Conservation (phyloP, 2,888 invertebrate genomes). For the Tineola bisselliella region DNA sequence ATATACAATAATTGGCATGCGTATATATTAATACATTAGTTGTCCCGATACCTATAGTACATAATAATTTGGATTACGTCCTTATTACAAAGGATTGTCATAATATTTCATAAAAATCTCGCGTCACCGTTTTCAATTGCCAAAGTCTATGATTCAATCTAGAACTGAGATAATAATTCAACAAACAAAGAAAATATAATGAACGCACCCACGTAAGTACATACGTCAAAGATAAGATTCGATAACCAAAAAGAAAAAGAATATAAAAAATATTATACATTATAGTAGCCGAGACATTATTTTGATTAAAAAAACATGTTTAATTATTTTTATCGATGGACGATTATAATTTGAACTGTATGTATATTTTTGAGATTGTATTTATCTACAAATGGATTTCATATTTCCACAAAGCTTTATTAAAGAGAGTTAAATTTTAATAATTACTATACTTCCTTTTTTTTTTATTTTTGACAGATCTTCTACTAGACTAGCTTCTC, state of each 20-base stretch:
- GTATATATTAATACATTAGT: too few relatives aligned
- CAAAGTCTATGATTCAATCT: background rate
- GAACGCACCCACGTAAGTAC: background rate
- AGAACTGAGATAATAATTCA: background rate
- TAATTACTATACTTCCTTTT: too few relatives aligned
- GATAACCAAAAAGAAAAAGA: background rate
- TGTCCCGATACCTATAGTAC: too few relatives aligned
- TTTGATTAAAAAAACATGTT: background rate
- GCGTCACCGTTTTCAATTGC: background rate
- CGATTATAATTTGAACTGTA: background rate
- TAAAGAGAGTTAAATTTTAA: too few relatives aligned
- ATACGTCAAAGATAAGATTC: conserved; percentile 7
- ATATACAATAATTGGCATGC: too few relatives aligned
- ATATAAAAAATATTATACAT: too few relatives aligned
- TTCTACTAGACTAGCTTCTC: too few relatives aligned
- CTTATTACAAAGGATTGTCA: too few relatives aligned
- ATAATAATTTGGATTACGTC: too few relatives aligned
- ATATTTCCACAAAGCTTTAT: too few relatives aligned
- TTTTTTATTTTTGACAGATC: too few relatives aligned
- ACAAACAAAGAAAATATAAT: conserved; percentile 8
- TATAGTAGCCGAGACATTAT: background rate
- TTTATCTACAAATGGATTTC: background rate
- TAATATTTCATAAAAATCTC: background rate
- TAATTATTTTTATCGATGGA: background rate
- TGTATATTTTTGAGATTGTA: background rate